Base-by-base conservation (phyloP, 2,113 vertebrate genomes). In the Trochalopteron elliotii region DNA sequence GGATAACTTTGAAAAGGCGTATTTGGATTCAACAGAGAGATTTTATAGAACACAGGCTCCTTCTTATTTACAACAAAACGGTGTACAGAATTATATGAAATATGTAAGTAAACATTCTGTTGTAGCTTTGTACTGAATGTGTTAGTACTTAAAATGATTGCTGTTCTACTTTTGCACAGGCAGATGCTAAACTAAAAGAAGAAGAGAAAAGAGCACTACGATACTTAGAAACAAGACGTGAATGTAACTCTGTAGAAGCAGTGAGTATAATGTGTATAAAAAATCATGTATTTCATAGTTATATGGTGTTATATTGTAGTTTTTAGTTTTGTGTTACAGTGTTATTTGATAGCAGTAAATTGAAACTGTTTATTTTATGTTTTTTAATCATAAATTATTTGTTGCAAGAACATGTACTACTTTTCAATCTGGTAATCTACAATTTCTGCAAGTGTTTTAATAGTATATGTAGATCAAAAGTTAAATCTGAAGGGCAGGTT, bases 51-150 rank as follows among this genome's bases (percentile, higher is more conserved):
- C 99, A 53, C 99, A 99, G 88, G 99, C 99, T 33, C 99, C 99
- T 18, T 99, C 99, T 18, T 99, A 99, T 97, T 98, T 99, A 57
- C 99, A 99, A 80, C 99, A 99, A 97, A 99, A 99, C 1, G 99
- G 99, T 85, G 99, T 99, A 90, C 99, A 99, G 96, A 99, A 99
- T 98, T 99, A 99, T 97, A 99, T 99, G 99, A 99, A 99, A 99
- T 99, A 99, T 98, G 99, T 99, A 98, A 98, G 99, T 98, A 94
- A 67, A 95, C 97, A 94, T 83, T 94, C 74, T 93, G 23, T 67
- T 92, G 49, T 69, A 63, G 77, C 28, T 93, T 78, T 82, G 7
- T 65, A 55, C 11, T 72, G 61, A 21, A 93, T 27, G 39, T 97
- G 61, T 85, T 92, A 89, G 81, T 89, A 85, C 96, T 97, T 97